Conservation (phyloP, 2,888 invertebrate genomes). For the Julus scanicus region DNA sequence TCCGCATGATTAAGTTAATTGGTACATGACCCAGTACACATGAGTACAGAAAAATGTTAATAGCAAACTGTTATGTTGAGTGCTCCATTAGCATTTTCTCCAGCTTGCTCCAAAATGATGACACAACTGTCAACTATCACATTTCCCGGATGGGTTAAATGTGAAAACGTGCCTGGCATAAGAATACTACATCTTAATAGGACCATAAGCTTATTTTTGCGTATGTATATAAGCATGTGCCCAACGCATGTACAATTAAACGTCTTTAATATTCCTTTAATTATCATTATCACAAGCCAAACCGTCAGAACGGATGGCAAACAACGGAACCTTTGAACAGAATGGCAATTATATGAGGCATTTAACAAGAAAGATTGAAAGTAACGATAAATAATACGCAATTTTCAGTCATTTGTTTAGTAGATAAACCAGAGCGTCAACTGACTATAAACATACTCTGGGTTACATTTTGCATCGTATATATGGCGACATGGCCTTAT, state of each 20-base stretch:
- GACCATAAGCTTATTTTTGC: background rate
- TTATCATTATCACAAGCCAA: background rate
- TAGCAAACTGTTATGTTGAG: background rate
- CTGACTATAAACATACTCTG: background rate
- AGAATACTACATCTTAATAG: background rate
- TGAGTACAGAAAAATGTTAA: too few species aligned
- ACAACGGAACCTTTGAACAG: slow-evolving; percentile 15
- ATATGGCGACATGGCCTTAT: background rate
- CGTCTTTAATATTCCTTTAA: background rate
- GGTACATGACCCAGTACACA: too few species aligned
- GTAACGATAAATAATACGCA: background rate
- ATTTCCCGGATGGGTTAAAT: background rate
- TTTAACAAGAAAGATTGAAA: slow-evolving; percentile 39
- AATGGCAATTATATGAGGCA: slow-evolving; percentile 18
- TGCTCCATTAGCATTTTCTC: background rate
- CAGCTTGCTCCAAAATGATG: background rate
- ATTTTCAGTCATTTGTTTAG: background rate
- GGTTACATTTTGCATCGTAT: background rate
- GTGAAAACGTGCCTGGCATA: background rate
- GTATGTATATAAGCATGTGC: background rate
- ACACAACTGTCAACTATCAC: slow-evolving; percentile 22
- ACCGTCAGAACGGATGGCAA: background rate
- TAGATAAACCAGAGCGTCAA: slow-evolving; percentile 31
- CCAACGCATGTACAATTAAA: background rate
- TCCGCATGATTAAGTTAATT: too few species aligned